Evolutionary conservation across 2,113 vertebrate genomes (phyloP).

Genomic region (Hippopotamus amphibius): DNA sequence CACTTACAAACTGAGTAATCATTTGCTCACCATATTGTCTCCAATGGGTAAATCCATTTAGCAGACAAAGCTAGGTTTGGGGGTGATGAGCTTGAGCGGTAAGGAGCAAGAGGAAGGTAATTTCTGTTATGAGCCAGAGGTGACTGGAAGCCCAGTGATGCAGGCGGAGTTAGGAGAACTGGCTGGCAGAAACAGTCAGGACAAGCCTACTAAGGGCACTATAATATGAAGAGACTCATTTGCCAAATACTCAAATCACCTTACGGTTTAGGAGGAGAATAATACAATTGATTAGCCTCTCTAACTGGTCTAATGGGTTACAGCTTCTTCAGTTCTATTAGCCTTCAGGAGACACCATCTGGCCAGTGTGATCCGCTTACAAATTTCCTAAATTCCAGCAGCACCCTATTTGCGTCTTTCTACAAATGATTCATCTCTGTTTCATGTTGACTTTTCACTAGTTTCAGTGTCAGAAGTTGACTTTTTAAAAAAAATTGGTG

Average conservation of each 20-base stretch:
- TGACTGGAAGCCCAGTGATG: constrained; percentile 12
- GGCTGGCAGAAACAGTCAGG: constrained; percentile 36
- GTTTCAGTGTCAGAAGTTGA: constrained; percentile 15
- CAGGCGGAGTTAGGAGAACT: neutral
- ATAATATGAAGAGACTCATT: neutral
- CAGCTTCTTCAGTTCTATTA: constrained; percentile 16
- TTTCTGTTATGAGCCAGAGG: neutral
- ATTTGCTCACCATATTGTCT: constrained; percentile 21
- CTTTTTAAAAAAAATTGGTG: neutral
- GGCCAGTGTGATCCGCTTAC: neutral
- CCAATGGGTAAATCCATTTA: constrained; percentile 8
- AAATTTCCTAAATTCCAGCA: constrained; percentile 33
- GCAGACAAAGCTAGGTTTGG: neutral
- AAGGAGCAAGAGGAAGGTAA: neutral
- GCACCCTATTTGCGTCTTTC: constrained; percentile 11
- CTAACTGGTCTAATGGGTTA: neutral
- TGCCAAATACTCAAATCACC: neutral
- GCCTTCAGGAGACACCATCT: neutral
- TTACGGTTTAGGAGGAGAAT: neutral
- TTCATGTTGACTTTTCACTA: neutral
- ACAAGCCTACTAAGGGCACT: neutral
- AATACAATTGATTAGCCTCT: neutral
- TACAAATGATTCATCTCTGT: constrained; percentile 14
- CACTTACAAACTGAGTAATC: constrained; percentile 24
- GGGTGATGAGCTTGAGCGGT: neutral